Evolutionary conservation across 2,797 vertebrate genomes (phyloP), one percentile per base, ranked within the genome.

Genomic region (Heteromormyrus szaboi): DNA sequence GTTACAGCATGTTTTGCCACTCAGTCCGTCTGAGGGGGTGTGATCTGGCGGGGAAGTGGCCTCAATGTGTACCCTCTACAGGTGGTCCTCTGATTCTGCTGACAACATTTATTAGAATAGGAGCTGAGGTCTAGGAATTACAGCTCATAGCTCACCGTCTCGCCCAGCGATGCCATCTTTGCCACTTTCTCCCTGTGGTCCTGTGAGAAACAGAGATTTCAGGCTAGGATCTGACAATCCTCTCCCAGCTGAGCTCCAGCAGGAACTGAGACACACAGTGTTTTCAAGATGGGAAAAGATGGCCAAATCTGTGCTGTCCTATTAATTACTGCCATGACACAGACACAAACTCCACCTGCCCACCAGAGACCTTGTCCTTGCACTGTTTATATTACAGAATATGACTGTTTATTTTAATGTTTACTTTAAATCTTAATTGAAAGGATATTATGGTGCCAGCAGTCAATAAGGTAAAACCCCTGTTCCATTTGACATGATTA

Each of bases 181-280:
- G 79, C 96, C 96, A 86, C 89, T 95, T 90, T 96, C 96, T 84
- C 96, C 96, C 91, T 92, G 94, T 90, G 96, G 95, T 92, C 95
- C 96, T 97, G 92, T 12, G 90, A 46, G 88, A 89, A 88, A 83
- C 7, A 83, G 68, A 90, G 90, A 93, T 89, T 79, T 88, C 65
- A 84, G 62, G 89, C 33, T 59, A 91, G 91, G 22, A 84, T 37
- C 14, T 33, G 90, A 83, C 91, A 59, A 90, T 53, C 59, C 51
- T 33, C 48, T 25, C 51, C 59, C n/a, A 48, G 33, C 6, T 44
- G 41, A 46, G 9, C 86, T 84, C 76, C 76, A 81, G 14, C 56
- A 84, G 65, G 81, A 88, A 79, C 86, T 88, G 86, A 53, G 62
- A 90, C 46, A 2, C 17, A 87, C 33, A 7, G 56, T 51, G 84